Conservation (phyloP, 2,888 invertebrate species). For the Zygaena filipendulae region DNA sequence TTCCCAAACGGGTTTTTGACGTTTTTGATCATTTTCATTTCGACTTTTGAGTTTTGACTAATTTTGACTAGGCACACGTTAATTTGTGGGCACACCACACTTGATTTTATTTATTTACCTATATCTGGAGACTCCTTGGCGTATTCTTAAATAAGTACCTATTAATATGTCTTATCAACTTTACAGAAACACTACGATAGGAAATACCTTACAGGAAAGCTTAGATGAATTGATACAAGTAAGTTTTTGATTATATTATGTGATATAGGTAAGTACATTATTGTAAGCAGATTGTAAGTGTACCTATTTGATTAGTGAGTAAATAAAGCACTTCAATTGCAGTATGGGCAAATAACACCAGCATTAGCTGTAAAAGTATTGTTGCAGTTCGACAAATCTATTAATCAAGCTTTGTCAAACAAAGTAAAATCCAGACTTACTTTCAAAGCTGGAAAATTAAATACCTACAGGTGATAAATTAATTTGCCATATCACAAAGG, state of each 20-base stretch:
- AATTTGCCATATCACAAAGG: no score
- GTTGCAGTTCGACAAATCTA: constrained; percentile 96
- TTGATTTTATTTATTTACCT: no score
- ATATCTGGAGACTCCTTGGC: no score
- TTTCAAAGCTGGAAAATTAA: constrained; percentile 90
- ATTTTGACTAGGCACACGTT: no score
- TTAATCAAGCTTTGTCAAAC: constrained; percentile 92
- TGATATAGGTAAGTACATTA: neutral
- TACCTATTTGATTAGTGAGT: no score
- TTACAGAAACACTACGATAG: constrained; percentile 97
- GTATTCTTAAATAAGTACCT: no score
- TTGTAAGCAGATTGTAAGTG: constrained; percentile 33
- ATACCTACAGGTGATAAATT: constrained; percentile 83
- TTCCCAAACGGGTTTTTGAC: no score
- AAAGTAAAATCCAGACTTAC: constrained; percentile 92
- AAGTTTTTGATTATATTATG: no score
- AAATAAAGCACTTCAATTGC: no score
- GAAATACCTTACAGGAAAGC: constrained; percentile 97
- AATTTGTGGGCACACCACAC: no score
- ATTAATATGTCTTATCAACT: constrained; percentile 99
- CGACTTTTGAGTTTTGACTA: no score
- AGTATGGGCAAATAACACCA: constrained; percentile 97
- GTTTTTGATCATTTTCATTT: no score
- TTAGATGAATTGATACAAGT: constrained; percentile 96
- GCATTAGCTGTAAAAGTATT: constrained; percentile 93